A percentile compares a stretch with the other conserved stretches of the same genome.
phyloP scores from a whole-genome alignment of 37 sponge, comb jelly and placozoan genomes.

The Chondrosia reniformis region DNA sequence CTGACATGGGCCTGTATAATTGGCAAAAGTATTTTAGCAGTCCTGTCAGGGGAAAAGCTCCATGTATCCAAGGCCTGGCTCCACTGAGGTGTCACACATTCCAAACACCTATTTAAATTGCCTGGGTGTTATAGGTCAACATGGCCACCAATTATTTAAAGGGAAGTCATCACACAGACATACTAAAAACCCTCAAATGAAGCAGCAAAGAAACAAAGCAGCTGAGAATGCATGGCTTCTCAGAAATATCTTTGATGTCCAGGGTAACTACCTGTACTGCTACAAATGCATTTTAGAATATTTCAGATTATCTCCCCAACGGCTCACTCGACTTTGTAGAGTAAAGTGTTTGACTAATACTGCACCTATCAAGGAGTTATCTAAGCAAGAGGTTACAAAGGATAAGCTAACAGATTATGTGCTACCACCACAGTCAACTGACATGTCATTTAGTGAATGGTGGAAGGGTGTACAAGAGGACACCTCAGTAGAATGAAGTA shows the following conservation, averaged over 20 bases:
- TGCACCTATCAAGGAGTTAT: neutral
- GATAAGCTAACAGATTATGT: slow-evolving; percentile 1
- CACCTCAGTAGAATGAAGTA: neutral
- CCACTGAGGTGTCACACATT: too few relatives aligned
- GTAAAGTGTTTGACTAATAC: slow-evolving; percentile 10
- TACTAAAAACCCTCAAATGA: neutral
- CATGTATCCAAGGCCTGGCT: too few relatives aligned
- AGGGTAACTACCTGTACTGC: slow-evolving; percentile 47
- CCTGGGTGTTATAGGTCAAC: neutral
- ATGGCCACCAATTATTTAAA: neutral
- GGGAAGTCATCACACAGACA: neutral
- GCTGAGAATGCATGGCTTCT: slow-evolving; percentile 30
- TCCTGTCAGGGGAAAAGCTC: too few relatives aligned
- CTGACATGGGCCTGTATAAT: too few relatives aligned
- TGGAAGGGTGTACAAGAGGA: neutral
- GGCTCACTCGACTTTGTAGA: slow-evolving; percentile 25
- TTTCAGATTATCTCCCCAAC: slow-evolving; percentile 8
- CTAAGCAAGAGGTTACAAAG: slow-evolving; percentile 6
- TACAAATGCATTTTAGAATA: neutral
- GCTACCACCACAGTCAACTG: neutral
- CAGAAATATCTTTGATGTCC: slow-evolving; percentile 22
- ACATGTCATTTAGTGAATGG: neutral
- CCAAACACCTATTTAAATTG: too few relatives aligned
- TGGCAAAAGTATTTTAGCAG: too few relatives aligned
- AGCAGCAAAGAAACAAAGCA: neutral